Evolutionary conservation across 2,113 vertebrate species (phyloP), one percentile per base, ranked within the genome.

Genomic region (Perca schrenkii): DNA sequence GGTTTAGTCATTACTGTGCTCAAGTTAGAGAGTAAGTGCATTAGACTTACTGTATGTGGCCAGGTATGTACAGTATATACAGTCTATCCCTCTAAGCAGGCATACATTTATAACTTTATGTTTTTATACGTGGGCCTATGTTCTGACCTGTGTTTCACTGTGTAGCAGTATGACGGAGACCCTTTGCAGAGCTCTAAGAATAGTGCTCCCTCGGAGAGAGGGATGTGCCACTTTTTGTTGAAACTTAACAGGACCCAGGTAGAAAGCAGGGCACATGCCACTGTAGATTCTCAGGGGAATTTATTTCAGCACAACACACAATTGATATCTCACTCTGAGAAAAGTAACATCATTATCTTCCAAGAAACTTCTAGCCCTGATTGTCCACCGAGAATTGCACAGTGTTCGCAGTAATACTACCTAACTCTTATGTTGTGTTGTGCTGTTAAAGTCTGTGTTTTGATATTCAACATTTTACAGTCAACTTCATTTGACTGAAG

Each of bases 221-320:
- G 8, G 68, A 67, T 87, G 83, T 87, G 82, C 82, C 78, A 92
- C 43, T 84, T 87, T 91, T 81, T 75, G 61, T 61, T 74, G 58
- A 75, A 85, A 83, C 62, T 67, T 73, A 69, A 84, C 73, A 87
- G 66, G 57, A 71, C 28, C 17, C 53, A 53, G 52, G 34, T 79
- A 73, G 1, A 86, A 82, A 85, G 52, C 57, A 80, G 69, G 61
- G 17, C 77, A 68, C 71, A 60, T 19, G 47, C 46, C 62, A 50
- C 71, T 13, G 25, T 4, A 43, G 0, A 34, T 22, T 46, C 40
- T 57, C 8, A 0, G 58, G 15, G 21, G 64, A 40, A 68, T 69
- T 67, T 11, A 34, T 14, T 74, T 62, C n/a, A 43, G 15, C 40
- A 43, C 56, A 28, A 56, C 54, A 83, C 52, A 76, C 70, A 52